Percentiles rank a stretch among this genome's conserved stretches.
These are phyloP conservation scores for Acleris sparsana DNA, from an alignment of 2,888 invertebrate genomes.

Conservation along the genomic window DNA sequence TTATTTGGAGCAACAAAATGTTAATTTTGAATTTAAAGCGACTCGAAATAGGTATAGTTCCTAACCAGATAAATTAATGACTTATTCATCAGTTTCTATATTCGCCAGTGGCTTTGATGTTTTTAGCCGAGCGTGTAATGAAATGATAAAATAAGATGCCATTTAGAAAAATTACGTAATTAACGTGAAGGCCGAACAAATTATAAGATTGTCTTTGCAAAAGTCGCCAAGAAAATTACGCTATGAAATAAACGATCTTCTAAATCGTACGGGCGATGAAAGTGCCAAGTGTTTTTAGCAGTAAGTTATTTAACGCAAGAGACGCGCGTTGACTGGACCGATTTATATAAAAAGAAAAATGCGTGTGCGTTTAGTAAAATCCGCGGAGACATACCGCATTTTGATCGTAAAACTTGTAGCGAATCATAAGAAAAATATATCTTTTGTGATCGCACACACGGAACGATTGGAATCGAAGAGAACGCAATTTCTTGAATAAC, in stretches of 20 bases:
- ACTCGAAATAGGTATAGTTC: slow-evolving; percentile 7
- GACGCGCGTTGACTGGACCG: slow-evolving; percentile 25
- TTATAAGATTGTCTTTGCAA: slow-evolving; percentile 32
- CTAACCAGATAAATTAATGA: slow-evolving; percentile 5
- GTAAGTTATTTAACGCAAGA: slow-evolving; percentile 41
- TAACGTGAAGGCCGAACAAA: slow-evolving; percentile 36
- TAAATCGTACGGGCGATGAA: slow-evolving; percentile 35
- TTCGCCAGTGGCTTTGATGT: slow-evolving; percentile 4
- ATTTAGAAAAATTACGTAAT: slow-evolving; percentile 33
- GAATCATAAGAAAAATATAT: slow-evolving; percentile 20
- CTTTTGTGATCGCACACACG: slow-evolving; percentile 37
- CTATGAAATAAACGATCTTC: slow-evolving; percentile 39
- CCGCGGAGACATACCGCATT: slow-evolving; percentile 40
- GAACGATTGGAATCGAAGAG: neutral
- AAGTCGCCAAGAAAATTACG: slow-evolving; percentile 38
- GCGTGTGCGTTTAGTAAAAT: slow-evolving; percentile 3
- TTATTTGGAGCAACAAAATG: neutral
- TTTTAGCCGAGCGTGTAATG: slow-evolving; percentile 18
- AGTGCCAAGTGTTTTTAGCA: slow-evolving; percentile 40
- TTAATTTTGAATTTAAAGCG: slow-evolving; percentile 12
- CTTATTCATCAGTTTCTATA: slow-evolving; percentile 25
- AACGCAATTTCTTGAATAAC: neutral
- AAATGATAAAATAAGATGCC: slow-evolving; percentile 27
- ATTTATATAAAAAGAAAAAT: slow-evolving; percentile 23
- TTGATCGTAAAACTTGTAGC: slow-evolving; percentile 44